Evolutionary conservation across 2,113 vertebrate species (phyloP).

Genomic region (Lophius piscatorius): DNA sequence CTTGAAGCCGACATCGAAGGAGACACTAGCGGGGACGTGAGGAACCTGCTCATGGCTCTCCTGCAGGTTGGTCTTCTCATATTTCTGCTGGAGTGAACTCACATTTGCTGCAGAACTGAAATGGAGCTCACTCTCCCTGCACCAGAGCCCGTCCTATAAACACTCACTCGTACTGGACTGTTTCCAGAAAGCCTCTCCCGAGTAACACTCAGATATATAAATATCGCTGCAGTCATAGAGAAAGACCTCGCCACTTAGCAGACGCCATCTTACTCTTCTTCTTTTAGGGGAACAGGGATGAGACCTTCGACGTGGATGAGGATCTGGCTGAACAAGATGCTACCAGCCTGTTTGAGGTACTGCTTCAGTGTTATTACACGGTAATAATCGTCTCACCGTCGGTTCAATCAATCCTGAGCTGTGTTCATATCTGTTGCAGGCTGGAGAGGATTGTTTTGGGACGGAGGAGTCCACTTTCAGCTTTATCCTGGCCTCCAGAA

Average conservation of each 20-base stretch:
- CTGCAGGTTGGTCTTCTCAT: constrained; percentile 64
- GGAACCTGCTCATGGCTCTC: constrained; percentile 76
- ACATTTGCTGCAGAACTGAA: constrained; percentile 31
- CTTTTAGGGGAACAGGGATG: constrained; percentile 77
- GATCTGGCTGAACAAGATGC: constrained; percentile 79
- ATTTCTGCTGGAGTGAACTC: constrained; percentile 38
- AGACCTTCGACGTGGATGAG: constrained; percentile 81
- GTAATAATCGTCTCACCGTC: background rate
- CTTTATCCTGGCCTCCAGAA: constrained; percentile 77
- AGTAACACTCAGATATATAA: constrained; percentile 37
- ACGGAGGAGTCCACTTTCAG: constrained; percentile 85
- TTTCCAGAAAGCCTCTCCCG: constrained; percentile 38
- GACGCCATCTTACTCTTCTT: constrained; percentile 1
- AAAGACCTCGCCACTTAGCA: constrained; percentile 22
- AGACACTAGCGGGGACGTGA: constrained; percentile 82
- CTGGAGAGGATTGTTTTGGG: constrained; percentile 79
- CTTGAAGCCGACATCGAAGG: constrained; percentile 81
- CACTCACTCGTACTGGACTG: constrained; percentile 21
- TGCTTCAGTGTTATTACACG: background rate
- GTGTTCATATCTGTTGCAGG: constrained; percentile 46
- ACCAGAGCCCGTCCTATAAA: too few species aligned
- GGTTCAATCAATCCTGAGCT: background rate
- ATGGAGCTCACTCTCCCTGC: constrained; percentile 48
- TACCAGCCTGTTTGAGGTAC: constrained; percentile 75
- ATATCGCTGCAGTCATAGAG: constrained; percentile 18